Conservation (phyloP, 1,140 invertebrate species). For the Hylaeus volcanicus region DNA sequence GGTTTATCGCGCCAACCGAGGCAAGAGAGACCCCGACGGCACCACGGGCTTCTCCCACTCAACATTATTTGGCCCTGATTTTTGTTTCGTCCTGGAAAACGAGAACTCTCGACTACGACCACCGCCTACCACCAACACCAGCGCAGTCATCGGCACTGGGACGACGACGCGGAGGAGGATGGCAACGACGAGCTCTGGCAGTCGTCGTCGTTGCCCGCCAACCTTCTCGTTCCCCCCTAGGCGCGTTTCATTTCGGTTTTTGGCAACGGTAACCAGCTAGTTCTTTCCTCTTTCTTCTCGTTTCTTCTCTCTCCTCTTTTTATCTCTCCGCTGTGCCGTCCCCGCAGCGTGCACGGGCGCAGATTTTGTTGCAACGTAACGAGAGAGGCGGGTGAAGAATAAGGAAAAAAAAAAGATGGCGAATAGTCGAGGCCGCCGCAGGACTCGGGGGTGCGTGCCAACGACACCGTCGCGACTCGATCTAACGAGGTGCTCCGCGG, state of each 20-base stretch:
- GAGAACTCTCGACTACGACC: slow-evolving; percentile 28
- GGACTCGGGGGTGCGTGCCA: slow-evolving; percentile 58
- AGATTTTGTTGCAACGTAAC: slow-evolving; percentile 27
- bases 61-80: slow-evolving; percentile 53
- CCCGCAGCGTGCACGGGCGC: neutral
- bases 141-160: slow-evolving; percentile 36
- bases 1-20: slow-evolving; percentile 32
- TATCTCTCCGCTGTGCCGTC: too few species aligned
- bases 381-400: neutral
- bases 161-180: slow-evolving; percentile 41
- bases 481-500: slow-evolving; percentile 68
- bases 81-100: slow-evolving; percentile 56
- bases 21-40: neutral
- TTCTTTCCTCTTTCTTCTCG: slow-evolving; percentile 34
- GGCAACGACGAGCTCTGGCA: slow-evolving; percentile 54
- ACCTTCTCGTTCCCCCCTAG: slow-evolving; percentile 14
- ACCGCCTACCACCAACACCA: slow-evolving; percentile 13
- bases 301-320: neutral
- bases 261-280: slow-evolving; percentile 60
- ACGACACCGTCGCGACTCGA: slow-evolving; percentile 56
- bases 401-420: neutral
- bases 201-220: slow-evolving; percentile 47
- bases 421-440: slow-evolving; percentile 19
- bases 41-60: neutral
- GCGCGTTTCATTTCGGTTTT: slow-evolving; percentile 67